Conservation (phyloP, 1,140 invertebrate genomes). For the Nylanderia fulva region DNA sequence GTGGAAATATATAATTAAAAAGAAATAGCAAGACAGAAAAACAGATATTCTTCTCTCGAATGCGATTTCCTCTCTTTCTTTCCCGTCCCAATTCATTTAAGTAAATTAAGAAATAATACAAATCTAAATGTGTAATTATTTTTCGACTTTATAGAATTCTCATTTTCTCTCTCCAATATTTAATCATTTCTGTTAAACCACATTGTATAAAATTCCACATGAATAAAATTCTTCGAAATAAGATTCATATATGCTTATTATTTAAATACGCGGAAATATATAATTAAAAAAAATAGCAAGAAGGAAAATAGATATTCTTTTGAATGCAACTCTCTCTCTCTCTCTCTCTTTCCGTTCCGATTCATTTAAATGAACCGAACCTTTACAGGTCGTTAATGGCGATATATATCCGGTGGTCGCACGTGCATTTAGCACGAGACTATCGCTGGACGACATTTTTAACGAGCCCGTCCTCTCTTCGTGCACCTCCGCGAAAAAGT, state of each 20-base stretch:
- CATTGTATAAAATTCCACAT: not conserved
- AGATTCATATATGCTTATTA: not conserved
- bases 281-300: not conserved
- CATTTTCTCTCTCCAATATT: not conserved
- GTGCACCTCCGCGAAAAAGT: constrained; percentile 26
- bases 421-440: constrained; percentile 17
- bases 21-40: too few species aligned
- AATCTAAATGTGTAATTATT: not conserved
- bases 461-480: constrained; percentile 19
- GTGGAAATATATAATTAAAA: too few species aligned
- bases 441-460: constrained; percentile 44
- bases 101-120: not conserved
- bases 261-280: not conserved
- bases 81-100: too few species aligned
- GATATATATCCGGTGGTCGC: not conserved
- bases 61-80: too few species aligned
- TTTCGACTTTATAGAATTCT: not conserved
- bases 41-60: too few species aligned
- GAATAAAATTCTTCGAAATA: too few species aligned
- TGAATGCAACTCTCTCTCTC: not conserved
- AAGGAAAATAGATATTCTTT: not conserved
- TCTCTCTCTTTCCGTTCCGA: too few species aligned
- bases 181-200: too few species aligned
- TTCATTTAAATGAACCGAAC: not conserved
- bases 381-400: constrained; percentile 36